A percentile compares a stretch with the other conserved stretches of the same genome.
These are phyloP conservation scores for Gymnosoma rotundatum DNA, from an alignment of 2,888 invertebrate genomes.

Conservation along the genomic window DNA sequence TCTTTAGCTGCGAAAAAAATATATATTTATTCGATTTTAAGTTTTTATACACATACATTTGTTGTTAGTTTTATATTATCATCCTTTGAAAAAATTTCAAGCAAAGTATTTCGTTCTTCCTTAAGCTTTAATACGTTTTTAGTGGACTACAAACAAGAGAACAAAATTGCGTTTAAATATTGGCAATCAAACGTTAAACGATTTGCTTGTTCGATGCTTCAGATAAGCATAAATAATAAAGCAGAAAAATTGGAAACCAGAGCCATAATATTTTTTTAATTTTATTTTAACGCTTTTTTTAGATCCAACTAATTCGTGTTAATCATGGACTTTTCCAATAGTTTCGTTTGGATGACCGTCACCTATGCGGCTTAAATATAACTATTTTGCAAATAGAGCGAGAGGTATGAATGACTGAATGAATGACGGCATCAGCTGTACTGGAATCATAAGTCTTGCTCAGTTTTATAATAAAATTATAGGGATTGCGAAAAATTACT, in stretches of 20 bases:
- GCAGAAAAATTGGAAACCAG: background rate
- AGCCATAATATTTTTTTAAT: background rate
- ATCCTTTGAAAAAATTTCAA: background rate
- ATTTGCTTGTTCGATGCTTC: constrained; percentile 58
- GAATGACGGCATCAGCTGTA: too few species aligned
- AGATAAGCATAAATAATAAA: constrained; percentile 36
- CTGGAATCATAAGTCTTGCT: too few species aligned
- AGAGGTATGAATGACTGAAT: too few species aligned
- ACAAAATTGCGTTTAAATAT: constrained; percentile 42
- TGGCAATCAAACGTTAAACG: constrained; percentile 66
- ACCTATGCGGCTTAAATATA: too few species aligned
- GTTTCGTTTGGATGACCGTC: too few species aligned
- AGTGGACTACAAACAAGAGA: background rate
- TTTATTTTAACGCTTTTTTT: too few species aligned
- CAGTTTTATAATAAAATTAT: too few species aligned
- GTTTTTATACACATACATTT: background rate
- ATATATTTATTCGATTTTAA: background rate
- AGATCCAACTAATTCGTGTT: too few species aligned
- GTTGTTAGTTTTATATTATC: background rate
- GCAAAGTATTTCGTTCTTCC: background rate
- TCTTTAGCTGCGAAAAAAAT: background rate
- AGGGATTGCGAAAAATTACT: too few species aligned
- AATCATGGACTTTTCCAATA: too few species aligned
- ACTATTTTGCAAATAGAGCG: too few species aligned
- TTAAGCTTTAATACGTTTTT: background rate